Evolutionary conservation across 1,140 invertebrate genomes (phyloP).

Genomic region (Aphaenogaster floridana): DNA sequence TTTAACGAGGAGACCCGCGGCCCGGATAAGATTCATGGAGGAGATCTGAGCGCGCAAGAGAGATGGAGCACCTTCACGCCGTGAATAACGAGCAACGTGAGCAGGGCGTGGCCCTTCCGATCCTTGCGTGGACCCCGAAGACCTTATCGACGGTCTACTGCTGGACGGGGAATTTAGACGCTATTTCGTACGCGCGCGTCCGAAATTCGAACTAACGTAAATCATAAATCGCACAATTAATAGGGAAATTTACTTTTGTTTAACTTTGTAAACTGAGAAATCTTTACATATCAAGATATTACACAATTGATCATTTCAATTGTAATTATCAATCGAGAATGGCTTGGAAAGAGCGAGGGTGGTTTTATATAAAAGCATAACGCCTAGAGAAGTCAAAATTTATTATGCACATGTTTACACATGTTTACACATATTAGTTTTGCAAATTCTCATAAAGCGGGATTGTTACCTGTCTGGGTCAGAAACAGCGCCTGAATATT

Average conservation of each 20-base stretch:
- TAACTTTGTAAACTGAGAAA: not conserved
- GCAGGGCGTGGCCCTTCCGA: slow-evolving; percentile 59
- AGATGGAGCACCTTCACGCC: slow-evolving; percentile 42
- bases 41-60: slow-evolving; percentile 75
- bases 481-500: slow-evolving; percentile 65
- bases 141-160: slow-evolving; percentile 65
- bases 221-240: not conserved
- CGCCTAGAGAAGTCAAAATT: not conserved
- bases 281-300: not conserved
- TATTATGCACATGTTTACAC: not conserved
- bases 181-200: not conserved
- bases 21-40: slow-evolving; percentile 83
- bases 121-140: slow-evolving; percentile 55
- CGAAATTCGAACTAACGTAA: not conserved
- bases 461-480: slow-evolving; percentile 57
- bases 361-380: not conserved
- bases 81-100: slow-evolving; percentile 74
- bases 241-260: not conserved
- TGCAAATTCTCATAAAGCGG: slow-evolving; percentile 48
- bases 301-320: not conserved
- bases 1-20: slow-evolving; percentile 81
- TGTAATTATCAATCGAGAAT: not conserved
- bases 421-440: not conserved
- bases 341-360: not conserved
- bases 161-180: not conserved